phyloP scores from a whole-genome alignment of 2,888 invertebrate species.

The Drosophila tanythrix region DNA sequence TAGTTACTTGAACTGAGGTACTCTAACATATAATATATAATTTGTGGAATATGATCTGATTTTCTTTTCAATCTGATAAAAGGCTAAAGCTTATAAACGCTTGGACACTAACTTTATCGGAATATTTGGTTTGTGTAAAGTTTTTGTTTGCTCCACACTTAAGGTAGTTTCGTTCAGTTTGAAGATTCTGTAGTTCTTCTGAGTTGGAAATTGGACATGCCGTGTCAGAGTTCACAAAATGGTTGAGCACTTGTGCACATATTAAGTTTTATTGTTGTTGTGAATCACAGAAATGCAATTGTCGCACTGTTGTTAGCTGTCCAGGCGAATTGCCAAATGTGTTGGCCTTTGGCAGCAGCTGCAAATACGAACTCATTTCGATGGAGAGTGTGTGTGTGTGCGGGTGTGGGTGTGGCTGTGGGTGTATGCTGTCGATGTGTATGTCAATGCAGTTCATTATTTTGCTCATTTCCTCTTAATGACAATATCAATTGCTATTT shows the following conservation, averaged over 20 bases:
- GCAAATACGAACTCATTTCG: constrained; percentile 49
- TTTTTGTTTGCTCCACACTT: not conserved
- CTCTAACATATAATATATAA: not conserved
- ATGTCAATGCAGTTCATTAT: constrained; percentile 63
- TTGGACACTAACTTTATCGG: not conserved
- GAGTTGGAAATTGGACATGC: not conserved
- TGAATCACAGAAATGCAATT: constrained; percentile 35
- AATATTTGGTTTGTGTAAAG: not conserved
- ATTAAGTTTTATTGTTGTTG: constrained; percentile 9
- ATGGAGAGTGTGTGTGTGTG: not conserved
- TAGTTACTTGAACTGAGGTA: not conserved
- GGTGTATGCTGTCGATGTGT: not conserved
- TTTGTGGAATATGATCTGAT: not conserved
- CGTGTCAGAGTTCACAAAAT: not conserved
- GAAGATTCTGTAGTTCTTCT: not conserved
- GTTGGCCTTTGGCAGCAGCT: constrained; percentile 61
- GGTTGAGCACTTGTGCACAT: constrained; percentile 2
- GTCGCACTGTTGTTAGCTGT: constrained; percentile 36
- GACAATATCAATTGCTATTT: constrained; percentile 79
- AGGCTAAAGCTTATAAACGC: not conserved
- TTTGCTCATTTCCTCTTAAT: constrained; percentile 78
- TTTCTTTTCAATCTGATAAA: not conserved
- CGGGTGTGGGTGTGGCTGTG: not conserved
- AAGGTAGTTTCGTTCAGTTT: not conserved
- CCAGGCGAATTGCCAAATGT: constrained; percentile 41